Conservation (phyloP, 2,888 invertebrate genomes). For the Eugnorisma glareosa region DNA sequence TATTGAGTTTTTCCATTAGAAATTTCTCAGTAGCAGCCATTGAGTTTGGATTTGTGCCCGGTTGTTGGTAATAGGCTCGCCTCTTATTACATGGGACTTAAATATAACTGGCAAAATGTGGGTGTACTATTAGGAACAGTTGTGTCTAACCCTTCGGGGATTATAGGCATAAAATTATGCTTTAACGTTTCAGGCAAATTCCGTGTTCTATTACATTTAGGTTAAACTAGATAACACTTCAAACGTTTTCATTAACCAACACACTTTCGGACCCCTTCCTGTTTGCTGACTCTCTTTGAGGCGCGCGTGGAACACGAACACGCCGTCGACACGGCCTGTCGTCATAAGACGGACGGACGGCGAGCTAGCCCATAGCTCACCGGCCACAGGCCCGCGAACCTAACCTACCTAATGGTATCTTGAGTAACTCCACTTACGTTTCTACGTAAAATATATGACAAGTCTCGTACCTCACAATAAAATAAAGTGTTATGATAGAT, state of each 20-base stretch:
- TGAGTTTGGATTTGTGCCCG: not conserved
- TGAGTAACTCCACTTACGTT: too few species aligned
- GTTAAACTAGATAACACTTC: not conserved
- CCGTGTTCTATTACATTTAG: not conserved
- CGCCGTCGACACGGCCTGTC: too few species aligned
- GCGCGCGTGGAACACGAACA: too few species aligned
- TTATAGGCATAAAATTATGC: not conserved
- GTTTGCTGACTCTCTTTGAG: too few species aligned
- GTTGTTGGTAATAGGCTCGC: not conserved
- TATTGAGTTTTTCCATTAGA: too few species aligned
- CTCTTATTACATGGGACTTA: not conserved
- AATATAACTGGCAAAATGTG: not conserved
- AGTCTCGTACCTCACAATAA: not conserved
- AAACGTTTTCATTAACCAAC: too few species aligned
- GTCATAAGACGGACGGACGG: too few species aligned
- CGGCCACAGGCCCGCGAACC: too few species aligned
- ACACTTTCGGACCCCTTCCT: too few species aligned
- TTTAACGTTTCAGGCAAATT: not conserved
- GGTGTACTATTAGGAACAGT: too few species aligned
- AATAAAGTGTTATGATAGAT: slow-evolving; percentile 18
- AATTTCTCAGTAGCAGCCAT: not conserved
- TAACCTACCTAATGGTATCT: too few species aligned
- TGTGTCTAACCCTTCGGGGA: not conserved
- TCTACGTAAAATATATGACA: not conserved
- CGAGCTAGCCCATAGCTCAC: too few species aligned